Conservation (phyloP, 2,113 vertebrate genomes). For the Puntigrus tetrazona region DNA sequence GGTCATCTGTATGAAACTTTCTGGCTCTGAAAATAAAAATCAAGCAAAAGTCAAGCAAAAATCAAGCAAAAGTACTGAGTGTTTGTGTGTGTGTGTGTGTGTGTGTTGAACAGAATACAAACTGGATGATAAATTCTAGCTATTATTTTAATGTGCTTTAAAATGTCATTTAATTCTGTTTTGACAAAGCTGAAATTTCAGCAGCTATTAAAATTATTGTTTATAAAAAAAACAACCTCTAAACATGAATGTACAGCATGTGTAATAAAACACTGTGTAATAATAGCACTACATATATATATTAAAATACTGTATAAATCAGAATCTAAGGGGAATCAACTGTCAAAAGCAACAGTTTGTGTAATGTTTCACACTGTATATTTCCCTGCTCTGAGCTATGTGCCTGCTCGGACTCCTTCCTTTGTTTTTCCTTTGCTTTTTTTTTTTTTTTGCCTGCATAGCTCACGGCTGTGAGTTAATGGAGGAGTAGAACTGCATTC, state of each 20-base stretch:
- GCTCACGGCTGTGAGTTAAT: conserved; percentile 54
- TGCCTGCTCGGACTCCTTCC: conserved; percentile 27
- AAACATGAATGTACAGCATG: not conserved
- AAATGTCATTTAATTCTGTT: not conserved
- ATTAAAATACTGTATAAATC: too few relatives aligned
- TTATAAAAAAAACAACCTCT: not conserved
- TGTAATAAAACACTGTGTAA: not conserved
- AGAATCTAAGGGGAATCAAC: not conserved
- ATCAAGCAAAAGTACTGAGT: not conserved
- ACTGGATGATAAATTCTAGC: too few relatives aligned
- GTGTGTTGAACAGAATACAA: too few relatives aligned
- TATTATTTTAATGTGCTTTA: not conserved
- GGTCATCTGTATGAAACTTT: not conserved
- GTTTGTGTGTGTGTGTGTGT: too few relatives aligned
- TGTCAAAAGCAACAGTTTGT: not conserved
- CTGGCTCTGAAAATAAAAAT: not conserved
- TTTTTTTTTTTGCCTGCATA: conserved; percentile 37
- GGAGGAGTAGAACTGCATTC: conserved; percentile 46
- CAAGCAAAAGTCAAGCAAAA: not conserved
- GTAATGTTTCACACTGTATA: conserved; percentile 27
- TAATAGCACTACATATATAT: too few relatives aligned
- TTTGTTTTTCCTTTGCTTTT: conserved; percentile 38
- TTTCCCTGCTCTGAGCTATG: conserved; percentile 34
- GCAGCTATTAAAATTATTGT: not conserved
- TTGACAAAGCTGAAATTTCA: not conserved